These are phyloP conservation scores for Azemiops feae DNA, from an alignment of 2,113 vertebrate species.

Conservation along the genomic window DNA sequence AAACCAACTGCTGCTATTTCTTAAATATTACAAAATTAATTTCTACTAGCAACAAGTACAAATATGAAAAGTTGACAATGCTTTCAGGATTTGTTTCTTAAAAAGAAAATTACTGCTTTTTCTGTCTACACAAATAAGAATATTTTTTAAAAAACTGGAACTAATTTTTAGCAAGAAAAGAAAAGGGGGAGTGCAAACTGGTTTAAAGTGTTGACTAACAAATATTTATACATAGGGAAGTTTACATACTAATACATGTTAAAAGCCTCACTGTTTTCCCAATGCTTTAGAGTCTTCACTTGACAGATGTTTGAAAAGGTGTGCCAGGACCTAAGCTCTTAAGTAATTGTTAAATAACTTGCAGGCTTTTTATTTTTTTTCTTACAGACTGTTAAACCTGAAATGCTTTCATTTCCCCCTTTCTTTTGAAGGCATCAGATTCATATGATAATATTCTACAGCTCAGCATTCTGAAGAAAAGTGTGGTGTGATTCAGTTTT, in stretches of 20 bases:
- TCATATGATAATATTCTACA: conserved; percentile 69
- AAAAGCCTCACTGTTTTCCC: neutral
- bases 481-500: conserved; percentile 64
- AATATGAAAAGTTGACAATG: neutral
- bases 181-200: neutral
- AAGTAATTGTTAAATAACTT: conserved; percentile 64
- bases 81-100: neutral
- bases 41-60: neutral
- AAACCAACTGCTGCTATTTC: neutral
- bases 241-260: neutral
- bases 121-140: neutral
- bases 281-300: no score
- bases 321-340: conserved; percentile 41
- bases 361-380: conserved; percentile 68
- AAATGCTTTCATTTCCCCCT: conserved; percentile 68
- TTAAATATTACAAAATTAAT: neutral
- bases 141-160: neutral
- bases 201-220: neutral
- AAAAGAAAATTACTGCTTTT: neutral
- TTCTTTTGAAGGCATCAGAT: conserved; percentile 61
- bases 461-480: conserved; percentile 64
- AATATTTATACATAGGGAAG: neutral
- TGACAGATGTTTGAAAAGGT: conserved; percentile 52
- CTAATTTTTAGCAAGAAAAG: neutral
- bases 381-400: conserved; percentile 64